Conservation (phyloP, 2,797 vertebrate species). For the Argentina silus region DNA sequence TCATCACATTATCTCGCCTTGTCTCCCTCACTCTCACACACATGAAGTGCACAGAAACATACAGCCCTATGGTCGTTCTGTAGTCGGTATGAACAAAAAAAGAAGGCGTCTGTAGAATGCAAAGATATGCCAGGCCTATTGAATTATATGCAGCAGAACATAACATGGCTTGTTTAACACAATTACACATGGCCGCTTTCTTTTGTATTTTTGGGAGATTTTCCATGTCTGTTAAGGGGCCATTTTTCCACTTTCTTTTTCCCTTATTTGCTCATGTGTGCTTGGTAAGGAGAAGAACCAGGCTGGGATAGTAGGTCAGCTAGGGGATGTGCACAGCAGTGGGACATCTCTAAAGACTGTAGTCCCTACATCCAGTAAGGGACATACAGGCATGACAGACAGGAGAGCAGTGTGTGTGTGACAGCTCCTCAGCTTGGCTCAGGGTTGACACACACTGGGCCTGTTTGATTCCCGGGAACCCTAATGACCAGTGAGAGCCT, state of each 20-base stretch:
- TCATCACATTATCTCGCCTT: slow-evolving; percentile 10
- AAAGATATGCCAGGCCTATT: too few relatives aligned
- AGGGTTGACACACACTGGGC: slow-evolving; percentile 25
- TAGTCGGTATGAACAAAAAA: too few relatives aligned
- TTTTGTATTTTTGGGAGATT: too few relatives aligned
- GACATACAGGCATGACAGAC: neutral
- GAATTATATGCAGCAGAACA: too few relatives aligned
- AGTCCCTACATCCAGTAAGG: neutral
- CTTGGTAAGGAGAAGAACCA: neutral
- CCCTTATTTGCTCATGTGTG: too few relatives aligned
- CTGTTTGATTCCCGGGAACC: slow-evolving; percentile 65
- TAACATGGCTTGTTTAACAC: too few relatives aligned
- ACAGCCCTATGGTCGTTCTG: neutral
- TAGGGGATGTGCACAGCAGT: neutral
- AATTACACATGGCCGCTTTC: too few relatives aligned
- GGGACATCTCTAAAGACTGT: neutral
- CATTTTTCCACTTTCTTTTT: too few relatives aligned
- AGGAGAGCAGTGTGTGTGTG: neutral
- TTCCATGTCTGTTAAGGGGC: too few relatives aligned
- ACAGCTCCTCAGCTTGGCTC: too few relatives aligned
- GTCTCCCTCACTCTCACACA: neutral
- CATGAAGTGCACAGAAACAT: slow-evolving; percentile 10
- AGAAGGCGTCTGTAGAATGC: too few relatives aligned
- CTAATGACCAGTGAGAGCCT: slow-evolving; percentile 76
- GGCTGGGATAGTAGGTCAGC: neutral